Evolutionary conservation across 2,113 vertebrate genomes (phyloP), one percentile per base, ranked within the genome.

Genomic region (Copsychus sechellarum): DNA sequence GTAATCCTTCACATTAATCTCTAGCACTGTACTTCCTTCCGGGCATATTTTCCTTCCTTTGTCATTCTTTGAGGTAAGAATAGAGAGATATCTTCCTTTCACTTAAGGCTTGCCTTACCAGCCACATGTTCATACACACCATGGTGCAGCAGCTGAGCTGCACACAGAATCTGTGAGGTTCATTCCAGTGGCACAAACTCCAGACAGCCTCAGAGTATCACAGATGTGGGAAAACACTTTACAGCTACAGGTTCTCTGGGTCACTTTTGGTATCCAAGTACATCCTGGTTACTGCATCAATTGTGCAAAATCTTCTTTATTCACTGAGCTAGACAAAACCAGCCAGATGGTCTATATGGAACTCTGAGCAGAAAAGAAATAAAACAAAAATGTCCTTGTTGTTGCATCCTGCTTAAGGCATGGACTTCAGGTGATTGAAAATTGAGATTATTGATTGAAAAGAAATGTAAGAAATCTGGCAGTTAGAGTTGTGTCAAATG

Each of bases 151-250:
- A 53, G 13, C 50, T 78, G 21, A 33, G 20, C 34, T 81, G 54
- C 34, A 29, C 51, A 16, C 3, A 45, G 12, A 47, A 51, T 24
- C 33, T 42, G 3, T 31, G 40, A 73, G 54, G 14, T 38, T 69
- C 1, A 0, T 54, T 86, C 50, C 21, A 16, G 28, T n/a, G 6
- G 11, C n/a, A 33, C 0, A 12, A 50, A 43, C 28, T 54, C 29
- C 22, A 23, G 34, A 24, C 0, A 80, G 66, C 25, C 28, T 56
- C 61, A n/a, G 50, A 56, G 17, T 12, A 40, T 16, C 19, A 8
- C 2, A 70, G 2, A 34, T 0, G 1, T 22, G 48, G 24, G n/a
- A 66, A 76, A 81, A 50, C 10, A 29, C 5, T 34, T 28, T 25
- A 36, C 26, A 67, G 26, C 16, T 76, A 12, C 56, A 80, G 12